phyloP scores from a whole-genome alignment of 2,113 vertebrate species.

The Gobius niger region DNA sequence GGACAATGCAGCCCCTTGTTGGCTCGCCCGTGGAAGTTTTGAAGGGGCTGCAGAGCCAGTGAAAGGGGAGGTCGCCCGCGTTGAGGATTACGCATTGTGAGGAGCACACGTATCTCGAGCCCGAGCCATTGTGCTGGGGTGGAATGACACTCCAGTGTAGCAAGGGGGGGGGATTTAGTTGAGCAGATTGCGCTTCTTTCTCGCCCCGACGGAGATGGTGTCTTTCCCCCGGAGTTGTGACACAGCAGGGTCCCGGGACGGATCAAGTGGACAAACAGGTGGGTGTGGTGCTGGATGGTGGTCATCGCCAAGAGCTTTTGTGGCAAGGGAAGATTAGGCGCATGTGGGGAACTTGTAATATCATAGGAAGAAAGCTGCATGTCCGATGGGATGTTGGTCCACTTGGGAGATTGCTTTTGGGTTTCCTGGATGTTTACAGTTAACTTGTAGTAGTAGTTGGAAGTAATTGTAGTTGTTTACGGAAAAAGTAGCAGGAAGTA shows the following conservation, averaged over 20 bases:
- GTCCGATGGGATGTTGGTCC: no score
- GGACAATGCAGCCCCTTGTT: constrained; percentile 92
- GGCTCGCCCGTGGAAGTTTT: constrained; percentile 77
- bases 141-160: constrained; percentile 44
- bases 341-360: not conserved
- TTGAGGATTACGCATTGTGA: constrained; percentile 63
- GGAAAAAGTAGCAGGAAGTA: no score
- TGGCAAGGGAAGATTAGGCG: not conserved
- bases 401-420: not conserved
- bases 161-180: constrained; percentile 58
- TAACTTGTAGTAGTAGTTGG: not conserved
- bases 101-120: constrained; percentile 35
- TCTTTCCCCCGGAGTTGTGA: constrained; percentile 26
- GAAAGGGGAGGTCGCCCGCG: constrained; percentile 62
- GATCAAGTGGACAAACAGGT: constrained; percentile 58
- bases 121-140: constrained; percentile 42
- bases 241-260: constrained; percentile 43
- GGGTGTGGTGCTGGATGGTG: constrained; percentile 43
- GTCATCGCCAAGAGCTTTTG: constrained; percentile 12
- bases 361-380: not conserved
- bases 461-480: not conserved
- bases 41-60: constrained; percentile 67
- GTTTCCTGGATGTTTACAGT: not conserved
- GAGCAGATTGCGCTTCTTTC: constrained; percentile 62
- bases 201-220: constrained; percentile 32